Evolutionary conservation across 2,888 invertebrate species (phyloP).

Genomic region (Aphodius granarius): DNA sequence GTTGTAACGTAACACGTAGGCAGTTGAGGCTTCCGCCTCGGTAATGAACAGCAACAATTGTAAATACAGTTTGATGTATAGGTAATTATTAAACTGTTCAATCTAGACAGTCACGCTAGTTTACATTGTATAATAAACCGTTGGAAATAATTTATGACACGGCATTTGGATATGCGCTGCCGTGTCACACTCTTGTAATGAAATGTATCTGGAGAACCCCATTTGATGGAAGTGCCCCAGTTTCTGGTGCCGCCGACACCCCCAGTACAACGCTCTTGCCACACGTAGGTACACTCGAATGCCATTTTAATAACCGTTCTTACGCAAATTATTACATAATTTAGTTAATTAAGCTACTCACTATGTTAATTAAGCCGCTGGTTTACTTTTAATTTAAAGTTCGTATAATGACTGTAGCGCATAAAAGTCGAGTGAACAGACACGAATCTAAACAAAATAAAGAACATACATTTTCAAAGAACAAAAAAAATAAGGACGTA

Average conservation of each 20-base stretch:
- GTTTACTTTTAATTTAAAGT: not conserved
- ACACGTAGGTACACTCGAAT: not conserved
- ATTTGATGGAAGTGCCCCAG: conserved; percentile 34
- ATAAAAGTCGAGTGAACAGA: too few relatives aligned
- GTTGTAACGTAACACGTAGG: not conserved
- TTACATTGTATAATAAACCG: conserved; percentile 30
- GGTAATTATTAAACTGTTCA: conserved; percentile 38
- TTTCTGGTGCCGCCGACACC: conserved; percentile 22
- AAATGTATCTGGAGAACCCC: conserved; percentile 38
- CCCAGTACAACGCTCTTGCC: not conserved
- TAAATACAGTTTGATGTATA: conserved; percentile 33
- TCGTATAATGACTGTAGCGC: too few relatives aligned
- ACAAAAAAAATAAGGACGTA: too few relatives aligned
- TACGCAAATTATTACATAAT: not conserved
- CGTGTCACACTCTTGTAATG: conserved; percentile 36
- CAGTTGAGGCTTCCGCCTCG: not conserved
- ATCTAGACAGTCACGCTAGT: conserved; percentile 39
- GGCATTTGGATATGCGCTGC: conserved; percentile 35
- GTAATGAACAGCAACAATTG: conserved; percentile 5
- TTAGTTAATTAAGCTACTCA: not conserved
- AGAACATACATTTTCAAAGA: too few relatives aligned
- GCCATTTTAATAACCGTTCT: not conserved
- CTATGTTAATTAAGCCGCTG: not conserved
- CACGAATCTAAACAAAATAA: too few relatives aligned
- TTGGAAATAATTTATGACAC: conserved; percentile 36